Percentiles rank a stretch among this genome's conserved stretches.
phyloP scores from a whole-genome alignment of 2,888 invertebrate genomes.

The Sinelater perroti region DNA sequence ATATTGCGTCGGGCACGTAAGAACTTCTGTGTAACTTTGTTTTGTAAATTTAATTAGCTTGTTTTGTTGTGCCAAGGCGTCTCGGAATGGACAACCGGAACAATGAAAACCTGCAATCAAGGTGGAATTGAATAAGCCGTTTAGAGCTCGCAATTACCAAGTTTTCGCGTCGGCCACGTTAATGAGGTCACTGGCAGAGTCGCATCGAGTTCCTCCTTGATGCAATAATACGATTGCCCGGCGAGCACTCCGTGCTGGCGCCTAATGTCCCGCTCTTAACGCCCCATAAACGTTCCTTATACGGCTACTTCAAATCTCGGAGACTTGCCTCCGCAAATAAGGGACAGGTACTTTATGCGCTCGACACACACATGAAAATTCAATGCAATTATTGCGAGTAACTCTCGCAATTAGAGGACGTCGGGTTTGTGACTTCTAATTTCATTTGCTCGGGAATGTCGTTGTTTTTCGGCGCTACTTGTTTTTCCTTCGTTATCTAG shows the following conservation, averaged over 20 bases:
- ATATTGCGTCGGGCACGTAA: conserved; percentile 2
- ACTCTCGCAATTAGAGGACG: conserved; percentile 8
- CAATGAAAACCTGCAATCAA: conserved; percentile 24
- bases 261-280: conserved; percentile 44
- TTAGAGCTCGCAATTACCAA: conserved; percentile 11
- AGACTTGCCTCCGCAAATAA: conserved; percentile 48
- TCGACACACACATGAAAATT: conserved; percentile 49
- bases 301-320: conserved; percentile 46
- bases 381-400: conserved; percentile 50
- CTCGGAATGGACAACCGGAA: conserved; percentile 9
- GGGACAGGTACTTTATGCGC: conserved; percentile 45
- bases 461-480: no score
- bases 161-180: conserved; percentile 15
- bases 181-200: conserved; percentile 41
- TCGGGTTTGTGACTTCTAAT: no score
- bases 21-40: conserved; percentile 7
- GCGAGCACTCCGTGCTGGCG: conserved; percentile 39
- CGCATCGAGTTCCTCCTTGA: conserved; percentile 42
- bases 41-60: conserved; percentile 15
- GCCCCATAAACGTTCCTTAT: conserved; percentile 50
- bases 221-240: conserved; percentile 44
- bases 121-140: conserved; percentile 23
- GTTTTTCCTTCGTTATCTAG: no score
- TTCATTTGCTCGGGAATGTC: no score
- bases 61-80: conserved; percentile 16